phyloP scores from a whole-genome alignment of 2,888 invertebrate species.

The Acleris holmiana region DNA sequence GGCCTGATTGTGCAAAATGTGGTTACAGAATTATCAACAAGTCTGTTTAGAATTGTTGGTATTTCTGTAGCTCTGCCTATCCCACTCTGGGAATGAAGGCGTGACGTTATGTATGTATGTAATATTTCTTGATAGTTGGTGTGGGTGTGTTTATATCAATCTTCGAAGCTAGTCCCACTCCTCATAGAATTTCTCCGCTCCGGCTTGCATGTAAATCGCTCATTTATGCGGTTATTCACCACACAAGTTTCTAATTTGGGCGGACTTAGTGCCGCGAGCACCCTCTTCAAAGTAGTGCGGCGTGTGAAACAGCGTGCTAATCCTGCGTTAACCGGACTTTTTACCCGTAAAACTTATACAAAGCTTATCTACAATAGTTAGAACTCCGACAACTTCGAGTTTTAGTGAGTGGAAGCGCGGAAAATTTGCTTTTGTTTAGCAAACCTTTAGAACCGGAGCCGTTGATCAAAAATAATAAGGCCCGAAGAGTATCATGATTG shows the following conservation, averaged over 20 bases:
- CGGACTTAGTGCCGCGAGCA: constrained; percentile 20
- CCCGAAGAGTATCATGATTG: background rate
- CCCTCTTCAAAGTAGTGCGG: constrained; percentile 14
- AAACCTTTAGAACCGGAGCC: background rate
- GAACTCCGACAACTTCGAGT: background rate
- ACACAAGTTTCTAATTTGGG: constrained; percentile 30
- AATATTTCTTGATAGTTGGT: constrained; percentile 3
- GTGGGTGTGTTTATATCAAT: background rate
- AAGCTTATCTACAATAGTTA: constrained; percentile 13
- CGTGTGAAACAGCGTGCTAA: constrained; percentile 18
- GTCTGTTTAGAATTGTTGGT: too few species aligned
- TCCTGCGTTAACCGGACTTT: constrained; percentile 18
- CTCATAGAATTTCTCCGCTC: constrained; percentile 13
- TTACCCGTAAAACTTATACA: constrained; percentile 17
- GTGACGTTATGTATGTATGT: too few species aligned
- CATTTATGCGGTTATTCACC: constrained; percentile 32
- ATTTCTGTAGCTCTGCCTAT: too few species aligned
- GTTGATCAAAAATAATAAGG: constrained; percentile 5
- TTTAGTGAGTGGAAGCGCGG: background rate
- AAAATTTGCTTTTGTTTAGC: constrained; percentile 5
- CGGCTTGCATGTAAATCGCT: constrained; percentile 27
- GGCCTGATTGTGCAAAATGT: too few species aligned
- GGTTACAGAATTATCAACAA: too few species aligned
- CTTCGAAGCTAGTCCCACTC: constrained; percentile 6
- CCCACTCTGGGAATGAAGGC: too few species aligned